Evolutionary conservation across 1,140 invertebrate species (phyloP).

Genomic region (Lepidurus apus): DNA sequence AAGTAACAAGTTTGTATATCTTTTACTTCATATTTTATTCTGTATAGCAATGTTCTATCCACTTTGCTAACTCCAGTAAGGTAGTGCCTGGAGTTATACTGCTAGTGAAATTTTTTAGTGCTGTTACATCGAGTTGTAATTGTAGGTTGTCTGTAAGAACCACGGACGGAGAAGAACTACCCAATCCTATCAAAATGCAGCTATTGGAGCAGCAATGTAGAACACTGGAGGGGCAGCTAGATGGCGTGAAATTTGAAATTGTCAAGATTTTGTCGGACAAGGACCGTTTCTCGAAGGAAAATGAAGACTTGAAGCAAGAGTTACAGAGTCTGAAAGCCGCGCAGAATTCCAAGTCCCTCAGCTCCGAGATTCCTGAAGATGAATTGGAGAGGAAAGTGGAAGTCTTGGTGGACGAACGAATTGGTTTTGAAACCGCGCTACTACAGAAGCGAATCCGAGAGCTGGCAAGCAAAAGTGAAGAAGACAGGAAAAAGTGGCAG

Average conservation of each 20-base stretch:
- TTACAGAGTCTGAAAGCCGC: conserved; percentile 24
- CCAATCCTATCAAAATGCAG: conserved; percentile 21
- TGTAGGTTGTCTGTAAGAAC: background rate
- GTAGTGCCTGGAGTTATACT: too few species aligned
- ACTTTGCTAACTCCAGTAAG: too few species aligned
- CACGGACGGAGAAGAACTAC: background rate
- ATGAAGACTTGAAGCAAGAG: conserved; percentile 38
- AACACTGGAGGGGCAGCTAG: conserved; percentile 38
- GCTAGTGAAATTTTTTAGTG: background rate
- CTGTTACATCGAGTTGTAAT: background rate
- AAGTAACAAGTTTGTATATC: background rate
- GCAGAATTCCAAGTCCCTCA: conserved; percentile 28
- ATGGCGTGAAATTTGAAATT: conserved; percentile 41
- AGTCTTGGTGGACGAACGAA: conserved; percentile 30
- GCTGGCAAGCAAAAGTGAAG: conserved; percentile 36
- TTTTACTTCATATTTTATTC: too few species aligned
- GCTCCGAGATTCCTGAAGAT: conserved; percentile 27
- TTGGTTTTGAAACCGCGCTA: conserved; percentile 34
- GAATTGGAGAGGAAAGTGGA: background rate
- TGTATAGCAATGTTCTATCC: too few species aligned
- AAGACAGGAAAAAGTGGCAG: conserved; percentile 37
- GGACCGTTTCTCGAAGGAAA: conserved; percentile 41
- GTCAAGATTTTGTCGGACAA: conserved; percentile 42
- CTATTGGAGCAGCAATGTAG: conserved; percentile 38
- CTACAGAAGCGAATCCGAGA: conserved; percentile 33